phyloP scores from a whole-genome alignment of 2,888 invertebrate species.

The Hypolimnas misippus region DNA sequence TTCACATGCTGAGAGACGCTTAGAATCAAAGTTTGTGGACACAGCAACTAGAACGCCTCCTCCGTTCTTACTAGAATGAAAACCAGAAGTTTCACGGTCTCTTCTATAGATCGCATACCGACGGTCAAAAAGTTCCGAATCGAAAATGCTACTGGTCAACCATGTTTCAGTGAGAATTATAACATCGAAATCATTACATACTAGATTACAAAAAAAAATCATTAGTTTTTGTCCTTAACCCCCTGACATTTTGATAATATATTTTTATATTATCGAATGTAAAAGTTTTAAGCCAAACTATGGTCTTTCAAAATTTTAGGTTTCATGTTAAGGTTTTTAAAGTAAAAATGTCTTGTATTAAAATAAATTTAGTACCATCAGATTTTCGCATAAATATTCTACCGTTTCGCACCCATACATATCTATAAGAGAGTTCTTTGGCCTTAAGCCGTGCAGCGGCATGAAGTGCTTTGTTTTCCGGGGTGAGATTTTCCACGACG shows the following conservation, averaged over 20 bases:
- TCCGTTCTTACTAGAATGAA: conserved; percentile 34
- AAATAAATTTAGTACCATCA: conserved; percentile 24
- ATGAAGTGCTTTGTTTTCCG: conserved; percentile 44
- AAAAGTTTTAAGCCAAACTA: too few species aligned
- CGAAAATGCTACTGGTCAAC: conserved; percentile 33
- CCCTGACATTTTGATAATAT: too few species aligned
- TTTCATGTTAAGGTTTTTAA: too few species aligned
- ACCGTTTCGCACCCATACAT: conserved; percentile 46
- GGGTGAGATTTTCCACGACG: conserved; percentile 44
- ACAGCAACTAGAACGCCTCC: conserved; percentile 42
- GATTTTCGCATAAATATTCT: conserved; percentile 39
- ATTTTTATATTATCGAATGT: too few species aligned
- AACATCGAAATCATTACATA: too few species aligned
- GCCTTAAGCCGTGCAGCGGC: conserved; percentile 48
- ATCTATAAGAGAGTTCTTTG: conserved; percentile 40
- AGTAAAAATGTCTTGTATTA: conserved; percentile 25
- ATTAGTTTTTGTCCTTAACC: too few species aligned
- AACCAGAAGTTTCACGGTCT: conserved; percentile 31
- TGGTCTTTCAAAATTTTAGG: too few species aligned
- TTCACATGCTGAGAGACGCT: neutral
- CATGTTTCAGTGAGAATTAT: too few species aligned
- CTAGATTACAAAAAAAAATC: too few species aligned
- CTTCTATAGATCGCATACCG: conserved; percentile 41
- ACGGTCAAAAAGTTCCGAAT: conserved; percentile 39
- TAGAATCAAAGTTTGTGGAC: conserved; percentile 15